These are phyloP conservation scores for Bombus turneri DNA, from an alignment of 1,140 invertebrate genomes.

Conservation along the genomic window DNA sequence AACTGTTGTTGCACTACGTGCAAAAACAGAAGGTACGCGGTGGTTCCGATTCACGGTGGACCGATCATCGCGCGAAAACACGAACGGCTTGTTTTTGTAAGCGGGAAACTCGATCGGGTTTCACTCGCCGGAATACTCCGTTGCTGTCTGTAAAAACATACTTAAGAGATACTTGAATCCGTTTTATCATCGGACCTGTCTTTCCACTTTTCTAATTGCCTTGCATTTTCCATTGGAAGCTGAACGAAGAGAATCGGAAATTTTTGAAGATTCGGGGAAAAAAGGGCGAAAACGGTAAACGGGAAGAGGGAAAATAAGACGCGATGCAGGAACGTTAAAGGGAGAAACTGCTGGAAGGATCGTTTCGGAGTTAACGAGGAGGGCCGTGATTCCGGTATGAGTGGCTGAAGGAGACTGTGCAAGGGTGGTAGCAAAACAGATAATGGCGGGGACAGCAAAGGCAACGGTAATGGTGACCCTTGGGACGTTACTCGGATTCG, in stretches of 20 bases:
- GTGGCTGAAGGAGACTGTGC: conserved; percentile 49
- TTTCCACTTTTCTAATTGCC: neutral
- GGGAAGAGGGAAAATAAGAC: neutral
- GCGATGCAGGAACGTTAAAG: neutral
- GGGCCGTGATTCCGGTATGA: conserved; percentile 63
- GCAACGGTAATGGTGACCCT: conserved; percentile 76
- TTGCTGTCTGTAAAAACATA: conserved; percentile 47
- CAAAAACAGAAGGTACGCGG: conserved; percentile 66
- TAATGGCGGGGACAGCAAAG: conserved; percentile 69
- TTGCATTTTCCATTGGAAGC: fast-evolving
- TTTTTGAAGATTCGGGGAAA: neutral
- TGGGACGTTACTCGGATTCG: conserved; percentile 67
- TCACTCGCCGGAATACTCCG: conserved; percentile 38
- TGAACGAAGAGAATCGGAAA: no score
- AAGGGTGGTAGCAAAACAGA: conserved; percentile 61
- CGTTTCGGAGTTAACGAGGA: conserved; percentile 72
- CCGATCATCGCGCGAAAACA: conserved; percentile 70
- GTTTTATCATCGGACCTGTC: neutral
- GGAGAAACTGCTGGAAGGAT: conserved; percentile 51
- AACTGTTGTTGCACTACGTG: conserved; percentile 68
- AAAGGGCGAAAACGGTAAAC: neutral
- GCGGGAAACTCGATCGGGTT: conserved; percentile 64
- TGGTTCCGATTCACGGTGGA: conserved; percentile 67
- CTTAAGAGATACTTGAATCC: conserved; percentile 25
- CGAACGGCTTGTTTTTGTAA: conserved; percentile 65